phyloP scores from a whole-genome alignment of 2,113 vertebrate genomes.

The Serilophus lunatus region DNA sequence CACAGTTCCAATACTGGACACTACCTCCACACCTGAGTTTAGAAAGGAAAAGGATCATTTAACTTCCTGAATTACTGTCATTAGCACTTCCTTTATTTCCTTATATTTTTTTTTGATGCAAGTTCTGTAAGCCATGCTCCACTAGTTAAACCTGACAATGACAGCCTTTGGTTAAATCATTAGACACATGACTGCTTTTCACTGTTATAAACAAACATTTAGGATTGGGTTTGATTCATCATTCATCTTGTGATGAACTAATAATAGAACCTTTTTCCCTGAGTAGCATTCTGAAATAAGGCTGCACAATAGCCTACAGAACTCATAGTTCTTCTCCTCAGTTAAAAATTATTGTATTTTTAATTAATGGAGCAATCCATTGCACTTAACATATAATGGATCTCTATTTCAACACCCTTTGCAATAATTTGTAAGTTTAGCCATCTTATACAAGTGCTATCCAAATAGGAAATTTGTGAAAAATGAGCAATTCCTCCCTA shows the following conservation, averaged over 20 bases:
- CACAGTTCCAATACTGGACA: background rate
- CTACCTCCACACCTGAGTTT: background rate
- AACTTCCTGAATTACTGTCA: background rate
- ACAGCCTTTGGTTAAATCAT: background rate
- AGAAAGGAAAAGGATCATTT: background rate
- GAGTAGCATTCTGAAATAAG: slow-evolving; percentile 29
- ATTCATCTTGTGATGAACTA: slow-evolving; percentile 52
- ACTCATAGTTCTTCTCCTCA: background rate
- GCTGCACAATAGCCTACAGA: slow-evolving; percentile 10
- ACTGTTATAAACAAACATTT: slow-evolving; percentile 30
- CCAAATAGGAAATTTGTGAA: background rate
- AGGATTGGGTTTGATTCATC: slow-evolving; percentile 35
- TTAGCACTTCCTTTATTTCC: background rate
- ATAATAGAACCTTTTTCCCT: slow-evolving; percentile 42
- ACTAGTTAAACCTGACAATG: slow-evolving; percentile 2
- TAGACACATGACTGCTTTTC: slow-evolving; percentile 38
- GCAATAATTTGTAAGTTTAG: background rate
- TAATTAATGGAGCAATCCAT: background rate
- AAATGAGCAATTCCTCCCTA: background rate
- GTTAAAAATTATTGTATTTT: slow-evolving; percentile 2
- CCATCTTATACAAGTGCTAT: background rate
- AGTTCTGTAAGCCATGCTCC: background rate
- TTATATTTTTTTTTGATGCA: background rate
- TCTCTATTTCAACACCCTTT: background rate
- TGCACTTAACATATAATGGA: background rate